These are phyloP conservation scores for Brachionus calyciflorus DNA, from an alignment of 1,140 invertebrate species.

Conservation along the genomic window DNA sequence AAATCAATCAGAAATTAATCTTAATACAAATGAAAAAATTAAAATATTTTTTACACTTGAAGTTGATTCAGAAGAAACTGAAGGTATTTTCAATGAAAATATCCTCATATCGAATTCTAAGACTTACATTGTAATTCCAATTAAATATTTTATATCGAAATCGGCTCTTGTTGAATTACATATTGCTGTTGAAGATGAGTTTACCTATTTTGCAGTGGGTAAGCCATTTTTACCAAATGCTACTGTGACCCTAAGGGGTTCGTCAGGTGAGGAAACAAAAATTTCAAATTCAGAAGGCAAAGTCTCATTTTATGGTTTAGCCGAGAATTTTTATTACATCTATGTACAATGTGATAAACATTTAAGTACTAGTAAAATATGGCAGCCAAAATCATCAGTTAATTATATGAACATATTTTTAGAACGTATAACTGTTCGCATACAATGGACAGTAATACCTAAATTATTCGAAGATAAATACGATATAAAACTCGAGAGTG, in stretches of 20 bases:
- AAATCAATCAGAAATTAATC: too few relatives aligned
- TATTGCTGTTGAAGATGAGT: conserved; percentile 49
- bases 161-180: background rate
- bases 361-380: conserved; percentile 47
- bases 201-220: conserved; percentile 49
- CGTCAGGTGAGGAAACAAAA: background rate
- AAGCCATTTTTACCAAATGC: conserved; percentile 49
- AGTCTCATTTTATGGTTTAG: conserved; percentile 48
- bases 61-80: background rate
- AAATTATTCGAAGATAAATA: conserved; percentile 49
- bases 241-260: conserved; percentile 45
- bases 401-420: conserved; percentile 48
- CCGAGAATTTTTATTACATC: conserved; percentile 48
- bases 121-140: background rate
- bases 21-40: background rate
- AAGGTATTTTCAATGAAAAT: background rate
- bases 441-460: conserved; percentile 49
- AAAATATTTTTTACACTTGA: background rate
- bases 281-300: conserved; percentile 48
- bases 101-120: background rate
- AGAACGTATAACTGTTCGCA: conserved; percentile 49
- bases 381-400: conserved; percentile 39
- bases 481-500: conserved; percentile 48
- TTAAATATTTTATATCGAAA: background rate
- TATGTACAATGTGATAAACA: conserved; percentile 47